phyloP scores from a whole-genome alignment of 30 jellyfish, hydroid and myxozoan genomes.

The Aurelia coerulea region DNA sequence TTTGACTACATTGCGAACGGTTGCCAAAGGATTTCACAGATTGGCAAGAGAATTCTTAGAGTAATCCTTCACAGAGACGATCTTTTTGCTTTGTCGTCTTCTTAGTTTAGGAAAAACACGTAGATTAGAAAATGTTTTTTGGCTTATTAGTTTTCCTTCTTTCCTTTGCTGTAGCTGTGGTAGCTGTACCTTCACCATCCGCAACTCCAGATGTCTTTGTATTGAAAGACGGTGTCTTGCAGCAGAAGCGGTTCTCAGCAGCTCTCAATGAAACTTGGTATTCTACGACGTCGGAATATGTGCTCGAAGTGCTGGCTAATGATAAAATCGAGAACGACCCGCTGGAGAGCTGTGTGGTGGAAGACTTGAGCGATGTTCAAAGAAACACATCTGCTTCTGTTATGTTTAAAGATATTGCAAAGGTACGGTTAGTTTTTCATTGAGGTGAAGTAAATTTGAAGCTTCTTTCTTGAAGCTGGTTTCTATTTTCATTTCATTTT shows the following conservation, averaged over 20 bases:
- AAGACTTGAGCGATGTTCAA: background rate
- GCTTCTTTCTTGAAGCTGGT: too few species aligned
- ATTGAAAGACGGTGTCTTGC: constrained; percentile 27
- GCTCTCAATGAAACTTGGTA: constrained; percentile 36
- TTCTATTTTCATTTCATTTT: too few species aligned
- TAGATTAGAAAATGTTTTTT: background rate
- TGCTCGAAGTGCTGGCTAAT: constrained; percentile 49
- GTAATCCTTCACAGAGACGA: background rate
- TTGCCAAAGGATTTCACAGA: too few species aligned
- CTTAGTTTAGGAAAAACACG: background rate
- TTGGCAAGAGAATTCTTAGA: too few species aligned
- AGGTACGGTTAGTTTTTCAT: constrained; percentile 12
- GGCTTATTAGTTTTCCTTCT: background rate
- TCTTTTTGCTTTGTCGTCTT: background rate
- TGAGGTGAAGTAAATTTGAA: too few species aligned
- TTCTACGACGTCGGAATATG: background rate
- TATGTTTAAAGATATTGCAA: constrained; percentile 22
- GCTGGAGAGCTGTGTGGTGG: constrained; percentile 34
- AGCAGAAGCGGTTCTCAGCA: constrained; percentile 8
- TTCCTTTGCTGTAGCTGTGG: background rate
- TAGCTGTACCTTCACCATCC: background rate
- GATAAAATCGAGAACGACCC: constrained; percentile 5
- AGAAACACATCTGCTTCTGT: background rate
- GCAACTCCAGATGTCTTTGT: constrained; percentile 30
- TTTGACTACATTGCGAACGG: background rate